Percentiles rank a stretch among this genome's conserved stretches.
These are phyloP conservation scores for Donacobius atricapilla DNA, from an alignment of 2,113 vertebrate genomes.

Conservation along the genomic window DNA sequence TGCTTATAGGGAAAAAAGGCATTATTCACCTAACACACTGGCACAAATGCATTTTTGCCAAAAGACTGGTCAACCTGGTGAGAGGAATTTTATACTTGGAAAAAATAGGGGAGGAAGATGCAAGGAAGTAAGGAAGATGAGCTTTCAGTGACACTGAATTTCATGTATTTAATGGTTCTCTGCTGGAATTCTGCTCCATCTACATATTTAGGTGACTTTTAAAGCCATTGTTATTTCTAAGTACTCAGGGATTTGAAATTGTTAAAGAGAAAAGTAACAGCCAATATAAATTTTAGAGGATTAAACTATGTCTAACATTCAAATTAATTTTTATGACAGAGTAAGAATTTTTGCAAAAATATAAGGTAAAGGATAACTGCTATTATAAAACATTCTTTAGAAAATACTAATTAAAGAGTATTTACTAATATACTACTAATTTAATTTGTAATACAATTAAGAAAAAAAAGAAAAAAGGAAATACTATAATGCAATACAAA, in stretches of 20 bases:
- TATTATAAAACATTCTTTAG: background rate
- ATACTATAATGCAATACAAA: background rate
- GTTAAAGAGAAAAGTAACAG: background rate
- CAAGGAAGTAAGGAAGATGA: background rate
- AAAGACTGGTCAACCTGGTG: fast-evolving
- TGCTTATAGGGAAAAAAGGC: background rate
- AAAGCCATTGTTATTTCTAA: background rate
- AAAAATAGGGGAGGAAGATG: background rate
- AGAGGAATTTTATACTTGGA: background rate
- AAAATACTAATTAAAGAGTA: background rate
- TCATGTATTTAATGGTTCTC: background rate
- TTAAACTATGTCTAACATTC: background rate
- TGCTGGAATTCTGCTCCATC: background rate
- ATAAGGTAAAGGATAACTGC: background rate
- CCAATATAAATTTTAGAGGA: background rate
- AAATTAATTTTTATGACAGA: background rate
- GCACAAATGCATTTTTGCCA: background rate
- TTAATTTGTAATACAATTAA: background rate
- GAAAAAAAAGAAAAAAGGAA: background rate
- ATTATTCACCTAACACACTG: fast-evolving
- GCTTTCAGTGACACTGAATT: background rate
- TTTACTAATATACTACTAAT: too few species aligned
- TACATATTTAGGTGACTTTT: background rate
- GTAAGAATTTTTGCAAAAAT: background rate
- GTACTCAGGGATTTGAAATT: background rate